Percentiles rank a stretch among this genome's conserved stretches.
Conservation (phyloP, 2,797 vertebrate species). For the Clamator glandarius region DNA sequence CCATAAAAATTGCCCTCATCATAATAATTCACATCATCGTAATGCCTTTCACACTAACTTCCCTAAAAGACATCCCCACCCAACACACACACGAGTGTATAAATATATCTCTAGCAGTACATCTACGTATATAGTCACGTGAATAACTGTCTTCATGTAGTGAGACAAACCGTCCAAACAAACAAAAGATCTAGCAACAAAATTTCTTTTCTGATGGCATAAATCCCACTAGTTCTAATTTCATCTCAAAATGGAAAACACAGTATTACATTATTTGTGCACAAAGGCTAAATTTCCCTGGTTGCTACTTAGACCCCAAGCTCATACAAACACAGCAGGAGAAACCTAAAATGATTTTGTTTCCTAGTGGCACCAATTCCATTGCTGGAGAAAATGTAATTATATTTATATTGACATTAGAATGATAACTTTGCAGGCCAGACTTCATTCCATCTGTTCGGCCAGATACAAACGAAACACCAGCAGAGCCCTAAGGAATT, state of each 20-base stretch:
- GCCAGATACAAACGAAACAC: not conserved
- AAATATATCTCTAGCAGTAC: not conserved
- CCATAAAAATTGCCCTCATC: not conserved
- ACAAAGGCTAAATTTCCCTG: constrained; percentile 48
- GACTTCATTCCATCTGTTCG: not conserved
- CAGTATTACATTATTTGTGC: not conserved
- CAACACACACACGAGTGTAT: not conserved
- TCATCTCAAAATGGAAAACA: not conserved
- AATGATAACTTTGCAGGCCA: constrained; percentile 36
- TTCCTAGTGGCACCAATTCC: constrained; percentile 49
- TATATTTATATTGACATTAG: constrained; percentile 34
- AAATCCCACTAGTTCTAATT: constrained; percentile 23
- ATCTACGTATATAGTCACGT: not conserved
- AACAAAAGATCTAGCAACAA: not conserved
- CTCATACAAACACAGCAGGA: constrained; percentile 19
- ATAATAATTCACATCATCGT: not conserved
- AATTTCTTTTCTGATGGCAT: not conserved
- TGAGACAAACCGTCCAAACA: not conserved
- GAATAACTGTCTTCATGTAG: not conserved
- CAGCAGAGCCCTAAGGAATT: not conserved
- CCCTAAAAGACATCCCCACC: not conserved
- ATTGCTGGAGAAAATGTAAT: constrained; percentile 27
- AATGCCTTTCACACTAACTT: not conserved
- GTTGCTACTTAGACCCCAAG: constrained; percentile 23
- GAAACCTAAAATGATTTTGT: constrained; percentile 44